These are phyloP conservation scores for Apogon talboti DNA, from an alignment of 2,797 vertebrate species.

Conservation along the genomic window DNA sequence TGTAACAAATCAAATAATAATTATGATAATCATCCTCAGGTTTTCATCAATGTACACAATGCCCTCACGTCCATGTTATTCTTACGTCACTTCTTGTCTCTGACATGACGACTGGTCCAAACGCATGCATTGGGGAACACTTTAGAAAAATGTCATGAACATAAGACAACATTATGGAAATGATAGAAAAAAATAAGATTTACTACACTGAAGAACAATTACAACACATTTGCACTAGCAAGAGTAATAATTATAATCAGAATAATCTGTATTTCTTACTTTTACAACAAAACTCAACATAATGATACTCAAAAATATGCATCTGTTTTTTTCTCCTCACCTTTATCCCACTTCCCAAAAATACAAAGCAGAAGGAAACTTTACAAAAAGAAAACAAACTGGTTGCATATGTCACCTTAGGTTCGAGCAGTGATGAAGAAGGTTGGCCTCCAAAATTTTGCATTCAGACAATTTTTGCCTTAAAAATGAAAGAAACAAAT, in stretches of 20 bases:
- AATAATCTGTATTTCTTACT: conserved; percentile 39
- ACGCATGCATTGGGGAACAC: conserved; percentile 86
- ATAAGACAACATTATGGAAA: conserved; percentile 78
- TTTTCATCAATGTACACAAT: conserved; percentile 46
- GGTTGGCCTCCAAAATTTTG: conserved; percentile 11
- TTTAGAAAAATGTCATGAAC: conserved; percentile 82
- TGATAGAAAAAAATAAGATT: conserved; percentile 74
- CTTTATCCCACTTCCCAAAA: conserved; percentile 19
- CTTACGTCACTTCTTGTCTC: not conserved
- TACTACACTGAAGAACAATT: conserved; percentile 90
- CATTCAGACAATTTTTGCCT: not conserved
- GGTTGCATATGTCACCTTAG: conserved; percentile 78
- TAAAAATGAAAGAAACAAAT: not conserved
- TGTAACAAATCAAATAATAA: conserved; percentile 66
- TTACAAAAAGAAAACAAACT: conserved; percentile 60
- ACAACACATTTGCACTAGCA: conserved; percentile 90
- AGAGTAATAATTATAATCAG: conserved; percentile 39
- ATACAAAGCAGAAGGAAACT: conserved; percentile 61
- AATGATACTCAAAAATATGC: conserved; percentile 86
- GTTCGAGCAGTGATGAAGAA: conserved; percentile 55
- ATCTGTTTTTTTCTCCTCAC: conserved; percentile 34
- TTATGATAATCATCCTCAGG: conserved; percentile 40
- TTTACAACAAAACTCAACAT: conserved; percentile 74
- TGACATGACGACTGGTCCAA: conserved; percentile 46
- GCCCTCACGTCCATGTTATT: not conserved